Conservation (phyloP, 2,113 vertebrate genomes). For the Chrysochloris asiatica region DNA sequence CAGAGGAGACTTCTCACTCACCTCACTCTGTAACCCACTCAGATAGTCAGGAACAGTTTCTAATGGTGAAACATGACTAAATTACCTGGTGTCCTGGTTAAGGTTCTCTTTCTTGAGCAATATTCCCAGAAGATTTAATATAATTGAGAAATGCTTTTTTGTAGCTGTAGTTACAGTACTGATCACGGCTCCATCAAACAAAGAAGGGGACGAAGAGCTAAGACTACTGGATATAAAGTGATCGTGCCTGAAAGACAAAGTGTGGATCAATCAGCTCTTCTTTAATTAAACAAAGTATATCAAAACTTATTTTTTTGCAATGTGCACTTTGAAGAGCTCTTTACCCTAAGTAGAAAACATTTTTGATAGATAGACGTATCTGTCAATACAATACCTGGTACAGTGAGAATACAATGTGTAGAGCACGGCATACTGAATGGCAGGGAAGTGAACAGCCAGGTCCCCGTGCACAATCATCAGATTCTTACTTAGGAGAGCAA, state of each 20-base stretch:
- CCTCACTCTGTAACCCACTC: too few species aligned
- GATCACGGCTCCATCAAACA: slow-evolving; percentile 98
- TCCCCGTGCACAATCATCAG: slow-evolving; percentile 93
- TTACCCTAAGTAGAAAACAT: neutral
- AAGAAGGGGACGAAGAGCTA: slow-evolving; percentile 95
- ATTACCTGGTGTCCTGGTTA: slow-evolving; percentile 93
- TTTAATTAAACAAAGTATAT: neutral
- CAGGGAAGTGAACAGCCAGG: slow-evolving; percentile 94
- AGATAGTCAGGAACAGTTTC: neutral
- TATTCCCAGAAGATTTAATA: slow-evolving; percentile 92
- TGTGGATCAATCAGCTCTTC: neutral
- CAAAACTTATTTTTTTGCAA: neutral
- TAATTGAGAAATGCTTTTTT: slow-evolving; percentile 97
- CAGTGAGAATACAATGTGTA: slow-evolving; percentile 98
- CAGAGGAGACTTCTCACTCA: too few species aligned
- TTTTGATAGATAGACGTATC: neutral
- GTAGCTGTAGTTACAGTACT: slow-evolving; percentile 99
- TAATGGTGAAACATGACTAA: neutral
- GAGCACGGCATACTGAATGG: slow-evolving; percentile 95
- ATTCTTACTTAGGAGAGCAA: slow-evolving; percentile 96
- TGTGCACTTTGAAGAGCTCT: neutral
- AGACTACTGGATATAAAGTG: slow-evolving; percentile 99
- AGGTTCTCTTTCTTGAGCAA: slow-evolving; percentile 94
- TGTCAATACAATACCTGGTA: slow-evolving; percentile 89
- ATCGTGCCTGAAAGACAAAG: slow-evolving; percentile 89